These are phyloP conservation scores for Leptopilina clavipes DNA, from an alignment of 1,140 invertebrate genomes.

Conservation along the genomic window DNA sequence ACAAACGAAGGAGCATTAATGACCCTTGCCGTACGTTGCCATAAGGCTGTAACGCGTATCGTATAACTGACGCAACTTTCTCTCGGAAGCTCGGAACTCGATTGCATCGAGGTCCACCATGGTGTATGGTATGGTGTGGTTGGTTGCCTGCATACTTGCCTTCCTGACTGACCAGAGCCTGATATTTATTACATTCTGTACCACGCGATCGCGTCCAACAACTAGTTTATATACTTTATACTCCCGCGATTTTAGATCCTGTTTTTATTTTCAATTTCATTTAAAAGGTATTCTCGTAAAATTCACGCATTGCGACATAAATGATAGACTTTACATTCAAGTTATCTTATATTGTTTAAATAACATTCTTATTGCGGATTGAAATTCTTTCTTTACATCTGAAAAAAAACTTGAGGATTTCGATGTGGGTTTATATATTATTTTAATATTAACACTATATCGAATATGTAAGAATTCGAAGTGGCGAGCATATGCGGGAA, in stretches of 20 bases:
- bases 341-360: too few species aligned
- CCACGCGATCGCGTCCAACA: constrained; percentile 17
- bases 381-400: too few species aligned
- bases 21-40: constrained; percentile 6
- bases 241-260: not conserved
- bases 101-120: constrained; percentile 4
- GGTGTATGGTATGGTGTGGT: not conserved
- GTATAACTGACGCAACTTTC: constrained; percentile 32
- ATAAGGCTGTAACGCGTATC: not conserved
- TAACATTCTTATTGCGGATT: too few species aligned
- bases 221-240: too few species aligned
- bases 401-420: too few species aligned
- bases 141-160: constrained; percentile 11
- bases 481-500: constrained; percentile 56
- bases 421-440: constrained; percentile 15
- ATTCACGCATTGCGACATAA: too few species aligned
- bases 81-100: constrained; percentile 30
- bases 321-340: too few species aligned
- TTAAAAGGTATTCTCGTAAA: too few species aligned
- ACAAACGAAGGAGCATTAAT: constrained; percentile 34
- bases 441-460: constrained; percentile 7
- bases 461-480: constrained; percentile 50
- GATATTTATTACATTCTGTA: constrained; percentile 13
- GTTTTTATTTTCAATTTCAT: not conserved
- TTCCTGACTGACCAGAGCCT: constrained; percentile 10